Base-by-base conservation (phyloP, 2,888 invertebrate species). In the Dysmachus trigonus region DNA sequence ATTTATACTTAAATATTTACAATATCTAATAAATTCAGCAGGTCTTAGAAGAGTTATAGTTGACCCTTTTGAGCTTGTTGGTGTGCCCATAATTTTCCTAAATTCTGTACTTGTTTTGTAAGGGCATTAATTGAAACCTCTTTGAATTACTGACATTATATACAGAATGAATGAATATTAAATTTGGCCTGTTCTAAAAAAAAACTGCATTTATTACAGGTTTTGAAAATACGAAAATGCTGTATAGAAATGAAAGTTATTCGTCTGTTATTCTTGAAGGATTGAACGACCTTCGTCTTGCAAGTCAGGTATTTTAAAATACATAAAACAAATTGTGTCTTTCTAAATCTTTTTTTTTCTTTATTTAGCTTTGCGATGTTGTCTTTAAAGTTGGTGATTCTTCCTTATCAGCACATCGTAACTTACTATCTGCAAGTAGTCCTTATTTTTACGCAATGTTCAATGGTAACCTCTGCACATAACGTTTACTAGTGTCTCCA, bases 371-470 rank as follows among this genome's bases (percentile, higher is more conserved):
- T 47, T 87, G 87, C 74, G 87, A 87, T 86, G 71, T 87, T 8
- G 51, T 85, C 6, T 53, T 87, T 18, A 86, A 51, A 7, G 72
- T 87, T 2, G 71, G 85, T n/a, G 77, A 72, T 35, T 10, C 53
- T 30, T 41, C 74, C n/a, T 82, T 87, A 27, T 77, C 86, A 27
- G 87, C 87, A 7, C 87, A 87, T 81, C 86, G 85, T 41, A 86
- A 86, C 76, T 47, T 87, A 10, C 33, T 87, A 41, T 41, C 86
- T 13, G 87, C 87, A 77, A 81, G 53, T 15, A 87, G 87, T 62
- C 86, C 87, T 15, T 87, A 83, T 51, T 87, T 87, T 41, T 3
- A 62, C 51, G 86, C 85, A 6, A 87, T 87, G 87, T 87, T 87
- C 51, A 86, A 85, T 83, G 87, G 87, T 87, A 86, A 22, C 27